A percentile compares a stretch with the other conserved stretches of the same genome.
Conservation (phyloP, 1,140 invertebrate species). For the Pantala flavescens region DNA sequence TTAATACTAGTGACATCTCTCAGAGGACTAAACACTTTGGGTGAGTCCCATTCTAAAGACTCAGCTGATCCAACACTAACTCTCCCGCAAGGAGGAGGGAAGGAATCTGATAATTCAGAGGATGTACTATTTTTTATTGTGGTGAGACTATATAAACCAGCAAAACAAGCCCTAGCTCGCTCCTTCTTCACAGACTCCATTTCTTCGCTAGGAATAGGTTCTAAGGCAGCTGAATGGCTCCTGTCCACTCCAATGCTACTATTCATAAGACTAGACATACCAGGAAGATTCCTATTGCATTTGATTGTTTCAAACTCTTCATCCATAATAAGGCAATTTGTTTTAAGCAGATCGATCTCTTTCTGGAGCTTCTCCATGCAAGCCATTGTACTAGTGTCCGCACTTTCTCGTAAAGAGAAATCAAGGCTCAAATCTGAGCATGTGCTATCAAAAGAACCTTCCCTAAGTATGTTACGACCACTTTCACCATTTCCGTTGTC, state of each 20-base stretch:
- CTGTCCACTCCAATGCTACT: constrained; percentile 10
- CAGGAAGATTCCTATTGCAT: constrained; percentile 27
- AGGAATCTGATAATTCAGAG: constrained; percentile 23
- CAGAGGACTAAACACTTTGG: constrained; percentile 10
- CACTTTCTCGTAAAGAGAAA: constrained; percentile 21
- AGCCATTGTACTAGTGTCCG: constrained; percentile 21
- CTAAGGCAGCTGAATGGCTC: not conserved
- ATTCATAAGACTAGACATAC: constrained; percentile 25
- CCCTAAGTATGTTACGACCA: constrained; percentile 17
- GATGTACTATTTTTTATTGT: constrained; percentile 26
- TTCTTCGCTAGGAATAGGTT: constrained; percentile 12
- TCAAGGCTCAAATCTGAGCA: constrained; percentile 29
- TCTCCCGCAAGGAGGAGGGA: not conserved
- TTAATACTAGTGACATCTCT: not conserved
- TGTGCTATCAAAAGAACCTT: constrained; percentile 28
- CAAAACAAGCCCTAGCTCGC: constrained; percentile 25
- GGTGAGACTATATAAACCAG: constrained; percentile 27
- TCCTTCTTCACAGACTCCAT: constrained; percentile 20
- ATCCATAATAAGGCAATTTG: constrained; percentile 29
- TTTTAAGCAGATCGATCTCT: constrained; percentile 29
- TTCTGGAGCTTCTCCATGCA: constrained; percentile 27
- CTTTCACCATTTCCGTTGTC: not conserved
- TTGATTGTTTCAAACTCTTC: constrained; percentile 29
- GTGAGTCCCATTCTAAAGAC: constrained; percentile 25
- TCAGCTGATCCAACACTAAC: constrained; percentile 19